Evolutionary conservation across 23 tunicate genomes (phyloP).

Genomic region (Botrylloides violaceus): DNA sequence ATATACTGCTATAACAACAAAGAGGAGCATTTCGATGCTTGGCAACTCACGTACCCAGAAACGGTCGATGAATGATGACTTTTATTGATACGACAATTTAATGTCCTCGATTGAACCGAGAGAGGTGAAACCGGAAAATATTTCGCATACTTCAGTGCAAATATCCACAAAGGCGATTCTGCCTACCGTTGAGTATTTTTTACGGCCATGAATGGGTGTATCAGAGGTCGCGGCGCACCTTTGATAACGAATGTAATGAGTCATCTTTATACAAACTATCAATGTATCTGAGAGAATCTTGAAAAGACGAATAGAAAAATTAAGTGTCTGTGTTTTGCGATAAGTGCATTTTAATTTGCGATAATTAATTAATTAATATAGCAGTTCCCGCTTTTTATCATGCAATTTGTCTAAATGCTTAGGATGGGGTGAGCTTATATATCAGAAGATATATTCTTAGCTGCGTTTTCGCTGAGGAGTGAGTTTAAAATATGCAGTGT

Average conservation of each 20-base stretch:
- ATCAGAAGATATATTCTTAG: too few species aligned
- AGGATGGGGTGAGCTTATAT: too few species aligned
- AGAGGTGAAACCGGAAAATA: constrained; percentile 1
- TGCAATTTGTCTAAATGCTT: too few species aligned
- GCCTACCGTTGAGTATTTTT: neutral
- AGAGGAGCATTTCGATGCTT: neutral
- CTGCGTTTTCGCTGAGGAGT: too few species aligned
- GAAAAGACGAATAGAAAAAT: too few species aligned
- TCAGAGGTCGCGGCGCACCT: neutral
- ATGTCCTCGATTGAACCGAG: constrained; percentile 1
- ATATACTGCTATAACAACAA: neutral
- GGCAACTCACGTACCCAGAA: constrained; percentile 4
- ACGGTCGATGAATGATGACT: constrained; percentile 1
- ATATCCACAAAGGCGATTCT: neutral
- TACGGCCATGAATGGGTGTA: neutral
- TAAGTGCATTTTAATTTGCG: neutral
- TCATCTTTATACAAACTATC: too few species aligned
- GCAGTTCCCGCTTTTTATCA: neutral
- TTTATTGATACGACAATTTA: neutral
- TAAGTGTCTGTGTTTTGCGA: neutral
- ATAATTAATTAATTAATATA: neutral
- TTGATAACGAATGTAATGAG: neutral
- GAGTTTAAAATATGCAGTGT: too few species aligned
- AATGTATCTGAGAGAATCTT: too few species aligned
- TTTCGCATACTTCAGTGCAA: neutral